A percentile compares a stretch with the other conserved stretches of the same genome.
phyloP scores from a whole-genome alignment of 2,113 vertebrate species.

The Amblyornis subalaris region DNA sequence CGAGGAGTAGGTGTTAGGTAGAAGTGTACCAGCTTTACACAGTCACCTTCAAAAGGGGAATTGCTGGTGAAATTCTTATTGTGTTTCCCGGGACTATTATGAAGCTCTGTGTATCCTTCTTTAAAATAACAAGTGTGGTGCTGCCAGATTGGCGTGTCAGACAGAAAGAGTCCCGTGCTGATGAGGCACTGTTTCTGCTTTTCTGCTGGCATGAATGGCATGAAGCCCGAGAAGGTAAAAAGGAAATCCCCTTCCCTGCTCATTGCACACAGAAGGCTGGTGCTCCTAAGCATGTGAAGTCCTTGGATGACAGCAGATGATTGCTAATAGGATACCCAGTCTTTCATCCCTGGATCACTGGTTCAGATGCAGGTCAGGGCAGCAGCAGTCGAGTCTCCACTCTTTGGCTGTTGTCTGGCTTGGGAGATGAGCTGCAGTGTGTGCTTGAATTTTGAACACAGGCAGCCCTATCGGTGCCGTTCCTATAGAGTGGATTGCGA shows the following conservation, averaged over 20 bases:
- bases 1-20: neutral
- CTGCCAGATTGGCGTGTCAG: rapidly evolving
- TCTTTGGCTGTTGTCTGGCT: neutral
- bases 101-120: neutral
- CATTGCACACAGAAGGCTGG: neutral
- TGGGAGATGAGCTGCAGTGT: neutral
- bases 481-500: neutral
- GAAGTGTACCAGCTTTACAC: neutral
- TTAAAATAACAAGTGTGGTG: neutral
- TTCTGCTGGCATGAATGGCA: neutral
- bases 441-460: neutral
- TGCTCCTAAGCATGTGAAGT: neutral
- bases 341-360: neutral
- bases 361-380: conserved; percentile 1
- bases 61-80: neutral
- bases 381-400: neutral
- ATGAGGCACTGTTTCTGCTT: neutral
- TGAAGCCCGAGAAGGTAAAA: neutral
- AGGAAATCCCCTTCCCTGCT: neutral
- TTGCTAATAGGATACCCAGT: neutral
- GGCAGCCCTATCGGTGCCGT: rapidly evolving
- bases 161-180: neutral
- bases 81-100: neutral
- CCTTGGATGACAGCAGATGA: neutral
- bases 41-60: neutral